Base-by-base conservation (phyloP, 1,140 invertebrate species). In the Drosophila nannoptera region DNA sequence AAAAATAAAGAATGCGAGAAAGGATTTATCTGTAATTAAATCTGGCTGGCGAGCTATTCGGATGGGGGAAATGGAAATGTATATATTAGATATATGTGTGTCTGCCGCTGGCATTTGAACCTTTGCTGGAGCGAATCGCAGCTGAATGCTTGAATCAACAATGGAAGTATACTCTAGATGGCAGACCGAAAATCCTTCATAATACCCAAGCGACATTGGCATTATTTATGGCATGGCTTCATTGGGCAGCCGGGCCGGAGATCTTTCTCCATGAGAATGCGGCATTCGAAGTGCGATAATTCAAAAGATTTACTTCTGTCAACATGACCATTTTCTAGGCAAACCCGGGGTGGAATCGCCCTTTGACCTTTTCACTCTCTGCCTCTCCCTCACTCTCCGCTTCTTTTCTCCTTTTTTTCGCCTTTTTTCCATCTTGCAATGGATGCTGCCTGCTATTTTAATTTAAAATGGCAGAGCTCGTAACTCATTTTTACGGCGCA, bases 301-400 rank as follows among this genome's bases (percentile, higher is more conserved):
- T 88, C 83, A 88, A 74, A 81, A 88, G 87, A 88, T 88, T 88
- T 88, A 87, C 82, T 84, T 87, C 87, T 88, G 87, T 88, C 87
- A 88, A 88, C 87, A 88, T 88, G 73, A 78, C 77, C 73, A 88
- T 88, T 88, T 78, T 80, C 68, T 81, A 77, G 70, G 59, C 66
- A 52, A 42, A 59, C 69, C 69, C 58, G 56, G 87, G 87, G 87
- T 88, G 82, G 81, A 81, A 87, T 65, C 66, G 69, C 78, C 74
- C 84, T 87, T 83, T 87, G 78, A 87, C 84, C 84, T 80, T 83
- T 73, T 87, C 75, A 61, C 45, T 46, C 46, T 49, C 14, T 5
- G 40, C 12, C 6, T 42, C 12, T 7, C n/a, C 12, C n/a, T 42
- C 8, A 12, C 35, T 43, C 54, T 16, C 12, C 56, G 22, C 63